Evolutionary conservation across 1,140 invertebrate species (phyloP).

Genomic region (Sycophaga agraensis): DNA sequence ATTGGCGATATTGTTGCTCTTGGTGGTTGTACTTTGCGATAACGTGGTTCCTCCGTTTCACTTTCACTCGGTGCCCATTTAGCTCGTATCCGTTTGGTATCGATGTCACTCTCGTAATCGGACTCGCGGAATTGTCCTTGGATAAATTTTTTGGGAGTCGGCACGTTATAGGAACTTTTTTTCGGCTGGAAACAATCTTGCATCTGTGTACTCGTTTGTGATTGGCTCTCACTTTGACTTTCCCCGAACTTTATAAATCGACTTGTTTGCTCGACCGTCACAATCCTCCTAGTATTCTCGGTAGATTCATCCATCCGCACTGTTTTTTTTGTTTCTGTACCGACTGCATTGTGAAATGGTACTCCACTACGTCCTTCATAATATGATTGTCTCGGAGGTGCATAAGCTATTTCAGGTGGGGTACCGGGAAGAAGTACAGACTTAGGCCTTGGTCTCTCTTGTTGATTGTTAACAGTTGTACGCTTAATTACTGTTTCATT

Average conservation of each 20-base stretch:
- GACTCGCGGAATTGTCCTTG: conserved; percentile 69
- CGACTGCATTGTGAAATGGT: conserved; percentile 62
- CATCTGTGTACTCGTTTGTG: background rate
- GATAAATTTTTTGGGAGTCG: conserved; percentile 68
- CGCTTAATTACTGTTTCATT: conserved; percentile 39
- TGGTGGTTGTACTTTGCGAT: conserved; percentile 64
- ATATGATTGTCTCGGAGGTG: conserved; percentile 56
- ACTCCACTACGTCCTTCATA: conserved; percentile 60
- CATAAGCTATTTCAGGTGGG: conserved; percentile 63
- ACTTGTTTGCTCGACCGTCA: conserved; percentile 70
- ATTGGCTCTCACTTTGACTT: conserved; percentile 31
- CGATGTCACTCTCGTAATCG: conserved; percentile 72
- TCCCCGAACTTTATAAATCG: conserved; percentile 68
- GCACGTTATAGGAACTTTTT: conserved; percentile 54
- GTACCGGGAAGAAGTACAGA: conserved; percentile 61
- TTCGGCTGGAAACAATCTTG: conserved; percentile 31
- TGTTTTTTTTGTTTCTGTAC: conserved; percentile 68
- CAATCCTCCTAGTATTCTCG: conserved; percentile 64
- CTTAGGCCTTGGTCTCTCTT: conserved; percentile 49
- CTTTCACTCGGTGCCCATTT: conserved; percentile 65
- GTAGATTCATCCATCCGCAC: conserved; percentile 71
- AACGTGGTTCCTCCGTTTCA: conserved; percentile 62
- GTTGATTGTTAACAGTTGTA: conserved; percentile 31
- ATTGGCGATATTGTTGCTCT: conserved; percentile 44
- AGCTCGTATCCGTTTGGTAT: conserved; percentile 61